These are phyloP conservation scores for Adoxophyes honmai DNA, from an alignment of 1,140 invertebrate species.

Conservation along the genomic window DNA sequence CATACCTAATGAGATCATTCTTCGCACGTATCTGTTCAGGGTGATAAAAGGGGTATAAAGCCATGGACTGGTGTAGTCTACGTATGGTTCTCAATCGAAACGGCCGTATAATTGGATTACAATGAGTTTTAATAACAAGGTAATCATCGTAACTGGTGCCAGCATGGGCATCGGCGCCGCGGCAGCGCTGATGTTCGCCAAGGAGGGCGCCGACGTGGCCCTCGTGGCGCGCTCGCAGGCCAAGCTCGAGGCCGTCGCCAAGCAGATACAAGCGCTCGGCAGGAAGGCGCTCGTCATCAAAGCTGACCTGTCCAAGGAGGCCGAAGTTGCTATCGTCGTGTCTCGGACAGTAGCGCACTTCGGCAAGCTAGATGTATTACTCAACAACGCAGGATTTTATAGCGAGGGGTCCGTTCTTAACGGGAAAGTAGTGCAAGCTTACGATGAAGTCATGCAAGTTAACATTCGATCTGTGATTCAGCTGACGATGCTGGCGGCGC, in stretches of 20 bases:
- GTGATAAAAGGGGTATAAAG: no score
- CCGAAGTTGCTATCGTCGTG: slow-evolving; percentile 79
- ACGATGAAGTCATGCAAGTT: slow-evolving; percentile 81
- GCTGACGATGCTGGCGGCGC: slow-evolving; percentile 83
- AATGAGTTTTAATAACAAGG: slow-evolving; percentile 68
- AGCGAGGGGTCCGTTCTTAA: slow-evolving; percentile 81
- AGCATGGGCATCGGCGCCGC: slow-evolving; percentile 90
- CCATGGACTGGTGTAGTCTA: no score
- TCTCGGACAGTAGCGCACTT: slow-evolving; percentile 78
- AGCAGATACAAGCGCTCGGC: no score
- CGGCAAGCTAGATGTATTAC: slow-evolving; percentile 79
- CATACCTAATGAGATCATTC: no score
- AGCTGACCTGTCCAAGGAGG: slow-evolving; percentile 82
- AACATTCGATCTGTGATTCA: slow-evolving; percentile 84
- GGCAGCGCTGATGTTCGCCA: slow-evolving; percentile 83
- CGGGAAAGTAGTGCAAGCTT: slow-evolving; percentile 81
- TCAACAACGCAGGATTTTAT: slow-evolving; percentile 87
- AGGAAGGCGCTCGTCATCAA: slow-evolving; percentile 73
- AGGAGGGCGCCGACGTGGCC: no score
- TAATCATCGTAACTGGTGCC: slow-evolving; percentile 85
- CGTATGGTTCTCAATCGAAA: no score
- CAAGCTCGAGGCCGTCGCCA: slow-evolving; percentile 71
- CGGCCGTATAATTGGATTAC: no score
- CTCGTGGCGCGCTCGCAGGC: slow-evolving; percentile 79
- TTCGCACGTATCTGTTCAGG: no score